Conservation (phyloP, 1,140 invertebrate species). For the Homarus americanus region DNA sequence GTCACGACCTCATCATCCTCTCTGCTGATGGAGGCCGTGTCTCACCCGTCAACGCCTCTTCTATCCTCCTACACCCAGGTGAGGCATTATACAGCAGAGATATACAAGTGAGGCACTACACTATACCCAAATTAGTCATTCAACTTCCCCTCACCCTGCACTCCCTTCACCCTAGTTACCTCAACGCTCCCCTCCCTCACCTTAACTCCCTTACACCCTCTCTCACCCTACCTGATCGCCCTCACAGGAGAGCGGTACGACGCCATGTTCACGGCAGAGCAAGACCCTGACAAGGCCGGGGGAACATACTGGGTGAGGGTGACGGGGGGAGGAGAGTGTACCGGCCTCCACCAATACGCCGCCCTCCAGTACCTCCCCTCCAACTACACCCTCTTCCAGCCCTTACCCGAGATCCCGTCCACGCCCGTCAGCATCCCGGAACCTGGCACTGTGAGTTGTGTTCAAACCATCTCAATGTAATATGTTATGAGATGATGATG, state of each 20-base stretch:
- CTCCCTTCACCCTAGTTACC: neutral
- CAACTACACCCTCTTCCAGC: neutral
- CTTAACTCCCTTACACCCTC: no score
- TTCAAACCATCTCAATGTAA: no score
- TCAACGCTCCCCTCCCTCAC: neutral
- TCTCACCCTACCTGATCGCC: no score
- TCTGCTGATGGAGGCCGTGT: constrained; percentile 89
- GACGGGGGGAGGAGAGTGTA: constrained; percentile 90
- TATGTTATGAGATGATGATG: no score
- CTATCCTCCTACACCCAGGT: constrained; percentile 53
- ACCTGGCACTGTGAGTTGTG: neutral
- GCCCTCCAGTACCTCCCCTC: constrained; percentile 53
- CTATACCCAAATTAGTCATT: neutral
- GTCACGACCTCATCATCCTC: constrained; percentile 88
- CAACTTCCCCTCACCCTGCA: neutral
- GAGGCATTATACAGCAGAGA: neutral
- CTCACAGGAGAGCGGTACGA: constrained; percentile 93
- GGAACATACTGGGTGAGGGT: constrained; percentile 91
- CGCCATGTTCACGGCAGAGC: constrained; percentile 87
- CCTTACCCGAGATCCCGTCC: neutral
- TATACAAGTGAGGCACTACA: no score
- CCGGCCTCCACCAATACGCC: constrained; percentile 75
- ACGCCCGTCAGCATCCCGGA: neutral
- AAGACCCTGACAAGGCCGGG: constrained; percentile 75
- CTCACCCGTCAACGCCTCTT: constrained; percentile 83